Evolutionary conservation across 2,888 invertebrate species (phyloP).

Genomic region (Lithophane semibrunnea): DNA sequence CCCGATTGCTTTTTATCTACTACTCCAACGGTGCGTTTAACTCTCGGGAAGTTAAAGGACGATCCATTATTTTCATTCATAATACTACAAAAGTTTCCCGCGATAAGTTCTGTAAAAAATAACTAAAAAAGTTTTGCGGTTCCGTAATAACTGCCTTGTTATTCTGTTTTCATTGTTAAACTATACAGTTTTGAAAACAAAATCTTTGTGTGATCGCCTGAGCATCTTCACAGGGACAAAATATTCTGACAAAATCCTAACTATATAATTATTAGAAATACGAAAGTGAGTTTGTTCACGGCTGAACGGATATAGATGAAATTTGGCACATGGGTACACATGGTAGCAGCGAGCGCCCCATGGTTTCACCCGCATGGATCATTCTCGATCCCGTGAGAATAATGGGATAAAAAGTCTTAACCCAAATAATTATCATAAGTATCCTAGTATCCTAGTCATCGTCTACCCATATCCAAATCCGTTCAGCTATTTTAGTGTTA

Average conservation of each 20-base stretch:
- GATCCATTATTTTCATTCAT: conserved; percentile 42
- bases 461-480: too few species aligned
- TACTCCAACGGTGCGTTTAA: conserved; percentile 21
- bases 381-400: too few species aligned
- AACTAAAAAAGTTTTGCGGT: background rate
- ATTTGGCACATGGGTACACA: too few species aligned
- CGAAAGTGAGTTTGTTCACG: too few species aligned
- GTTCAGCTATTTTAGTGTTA: too few species aligned
- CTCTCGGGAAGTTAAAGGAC: conserved; percentile 19
- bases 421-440: too few species aligned
- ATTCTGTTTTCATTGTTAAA: background rate
- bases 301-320: too few species aligned
- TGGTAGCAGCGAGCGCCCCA: too few species aligned
- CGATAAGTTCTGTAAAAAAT: conserved; percentile 8
- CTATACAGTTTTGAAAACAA: background rate
- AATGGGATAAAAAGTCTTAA: too few species aligned
- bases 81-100: conserved; percentile 24
- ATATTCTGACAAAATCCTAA: background rate
- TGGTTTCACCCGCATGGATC: too few species aligned
- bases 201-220: background rate
- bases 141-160: background rate
- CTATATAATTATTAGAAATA: too few species aligned
- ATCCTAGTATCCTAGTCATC: too few species aligned
- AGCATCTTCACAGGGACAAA: background rate
- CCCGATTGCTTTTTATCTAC: background rate